Percentiles rank a stretch among this genome's conserved stretches.
phyloP scores from a whole-genome alignment of 2,113 vertebrate species.

The Amphilophus citrinellus region DNA sequence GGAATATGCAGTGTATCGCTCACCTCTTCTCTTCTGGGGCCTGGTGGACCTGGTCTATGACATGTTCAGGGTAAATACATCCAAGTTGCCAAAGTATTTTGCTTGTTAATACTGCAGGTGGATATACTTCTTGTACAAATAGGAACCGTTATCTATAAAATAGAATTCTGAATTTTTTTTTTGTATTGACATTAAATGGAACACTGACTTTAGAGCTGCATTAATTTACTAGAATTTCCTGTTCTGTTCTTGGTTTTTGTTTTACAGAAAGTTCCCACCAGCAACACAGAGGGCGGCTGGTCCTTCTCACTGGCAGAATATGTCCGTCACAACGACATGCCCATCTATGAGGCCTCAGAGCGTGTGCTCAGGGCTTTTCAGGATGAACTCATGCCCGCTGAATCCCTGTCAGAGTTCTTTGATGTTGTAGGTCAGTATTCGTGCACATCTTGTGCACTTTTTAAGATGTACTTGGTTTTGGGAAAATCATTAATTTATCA shows the following conservation, averaged over 20 bases:
- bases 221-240: background rate
- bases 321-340: slow-evolving; percentile 98
- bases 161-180: background rate
- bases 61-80: slow-evolving; percentile 93
- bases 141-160: background rate
- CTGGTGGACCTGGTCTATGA: slow-evolving; percentile 96
- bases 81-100: background rate
- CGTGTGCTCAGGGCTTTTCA: slow-evolving; percentile 95
- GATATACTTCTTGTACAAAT: background rate
- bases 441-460: background rate
- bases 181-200: background rate
- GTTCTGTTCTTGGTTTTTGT: background rate
- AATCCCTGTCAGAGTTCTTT: slow-evolving; percentile 93
- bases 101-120: background rate
- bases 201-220: background rate
- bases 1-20: slow-evolving; percentile 94
- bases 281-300: slow-evolving; percentile 99
- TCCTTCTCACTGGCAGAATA: slow-evolving; percentile 98
- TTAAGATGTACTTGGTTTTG: background rate
- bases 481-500: background rate
- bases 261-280: slow-evolving; percentile 95
- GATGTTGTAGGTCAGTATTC: slow-evolving; percentile 92
- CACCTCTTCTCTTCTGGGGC: slow-evolving; percentile 97
- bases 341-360: slow-evolving; percentile 96
- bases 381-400: slow-evolving; percentile 98